phyloP scores from a whole-genome alignment of 2,113 vertebrate genomes.

The Oryctolagus cuniculus region mOryCun1.1 NC_091447.1:28659001-28659500 shows the following conservation, averaged over 20 bases:
- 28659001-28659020: slow-evolving; percentile 1
- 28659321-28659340: not conserved
- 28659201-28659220: not conserved
- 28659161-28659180: not conserved
- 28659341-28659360: not conserved
- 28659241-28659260: not conserved
- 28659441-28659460: not conserved
- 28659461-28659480: slow-evolving; percentile 26
- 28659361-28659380: not conserved
- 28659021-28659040: not conserved
- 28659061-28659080: not conserved
- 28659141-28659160: not conserved
- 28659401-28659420: not conserved
- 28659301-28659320: not conserved
- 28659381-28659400: not conserved
- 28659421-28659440: not conserved
- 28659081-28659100: not conserved
- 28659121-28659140: not conserved
- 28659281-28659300: not conserved
- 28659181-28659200: not conserved
- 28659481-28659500: slow-evolving; percentile 28
- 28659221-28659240: not conserved
- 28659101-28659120: not conserved
- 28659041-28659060: not conserved
- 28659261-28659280: not conserved